A percentile compares a stretch with the other conserved stretches of the same genome.
phyloP scores from a whole-genome alignment of 2,888 invertebrate species.

The Torymus aiolomorphi region DNA sequence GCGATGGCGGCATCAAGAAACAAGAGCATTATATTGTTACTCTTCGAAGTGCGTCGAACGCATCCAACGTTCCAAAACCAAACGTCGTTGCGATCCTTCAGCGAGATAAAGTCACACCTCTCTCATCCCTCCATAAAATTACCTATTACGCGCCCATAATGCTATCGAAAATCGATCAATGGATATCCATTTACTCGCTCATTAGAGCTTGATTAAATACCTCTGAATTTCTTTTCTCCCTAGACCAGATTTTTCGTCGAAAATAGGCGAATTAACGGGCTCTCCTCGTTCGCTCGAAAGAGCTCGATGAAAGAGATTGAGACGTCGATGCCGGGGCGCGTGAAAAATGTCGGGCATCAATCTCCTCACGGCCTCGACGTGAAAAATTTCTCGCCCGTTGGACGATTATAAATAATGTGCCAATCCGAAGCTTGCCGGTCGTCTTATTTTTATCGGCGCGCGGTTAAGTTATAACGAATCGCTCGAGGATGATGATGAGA shows the following conservation, averaged over 20 bases:
- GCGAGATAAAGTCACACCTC: not conserved
- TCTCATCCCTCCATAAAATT: slow-evolving; percentile 12
- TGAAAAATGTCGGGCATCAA: slow-evolving; percentile 34
- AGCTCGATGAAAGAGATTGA: slow-evolving; percentile 13
- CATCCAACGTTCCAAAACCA: not conserved
- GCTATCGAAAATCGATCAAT: slow-evolving; percentile 9
- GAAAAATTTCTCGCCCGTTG: not conserved
- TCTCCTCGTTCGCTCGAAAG: too few species aligned
- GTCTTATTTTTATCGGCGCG: too few species aligned
- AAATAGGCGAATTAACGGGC: slow-evolving; percentile 14
- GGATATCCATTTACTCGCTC: slow-evolving; percentile 21
- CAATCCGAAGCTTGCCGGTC: not conserved
- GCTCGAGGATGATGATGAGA: too few species aligned
- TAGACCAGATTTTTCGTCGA: slow-evolving; percentile 6
- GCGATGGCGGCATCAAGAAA: not conserved
- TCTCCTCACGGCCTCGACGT: not conserved
- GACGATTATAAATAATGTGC: slow-evolving; percentile 22
- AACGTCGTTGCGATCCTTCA: slow-evolving; percentile 24
- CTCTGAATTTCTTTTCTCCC: not conserved
- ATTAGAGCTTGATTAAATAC: slow-evolving; percentile 43
- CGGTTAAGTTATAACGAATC: too few species aligned
- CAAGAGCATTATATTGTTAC: slow-evolving; percentile 9
- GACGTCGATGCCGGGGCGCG: slow-evolving; percentile 13
- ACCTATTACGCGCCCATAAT: not conserved
- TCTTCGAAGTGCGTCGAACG: not conserved